Percentiles rank a stretch among this genome's conserved stretches.
phyloP scores from a whole-genome alignment of 92 coral and sea anemone genomes.

The Meandrina meandrites region DNA sequence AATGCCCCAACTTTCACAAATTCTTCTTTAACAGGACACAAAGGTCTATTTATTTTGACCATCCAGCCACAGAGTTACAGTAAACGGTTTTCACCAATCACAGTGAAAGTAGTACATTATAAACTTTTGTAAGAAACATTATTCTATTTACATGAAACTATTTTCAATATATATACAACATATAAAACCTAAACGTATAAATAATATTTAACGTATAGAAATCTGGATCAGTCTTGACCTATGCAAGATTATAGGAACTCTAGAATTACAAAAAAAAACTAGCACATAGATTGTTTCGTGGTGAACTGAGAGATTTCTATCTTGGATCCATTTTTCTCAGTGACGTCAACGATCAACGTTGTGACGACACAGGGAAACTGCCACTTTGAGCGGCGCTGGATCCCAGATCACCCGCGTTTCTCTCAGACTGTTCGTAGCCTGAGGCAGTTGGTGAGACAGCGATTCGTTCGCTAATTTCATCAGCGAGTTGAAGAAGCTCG shows the following conservation, averaged over 20 bases:
- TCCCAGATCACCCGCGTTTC: slow-evolving; percentile 15
- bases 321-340: neutral
- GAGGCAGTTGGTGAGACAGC: slow-evolving; percentile 19
- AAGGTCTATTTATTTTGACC: neutral
- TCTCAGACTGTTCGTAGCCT: slow-evolving; percentile 8
- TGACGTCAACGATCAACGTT: neutral
- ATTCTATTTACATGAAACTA: neutral
- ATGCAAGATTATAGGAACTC: neutral
- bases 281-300: neutral
- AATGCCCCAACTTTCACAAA: no score
- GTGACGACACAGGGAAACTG: neutral
- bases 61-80: neutral
- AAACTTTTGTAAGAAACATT: neutral
- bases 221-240: neutral
- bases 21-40: neutral
- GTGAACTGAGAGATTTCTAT: neutral
- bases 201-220: neutral
- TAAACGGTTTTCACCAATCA: neutral
- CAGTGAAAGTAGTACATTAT: neutral
- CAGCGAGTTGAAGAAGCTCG: slow-evolving; percentile 70
- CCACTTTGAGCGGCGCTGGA: neutral
- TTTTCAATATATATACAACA: neutral
- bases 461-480: slow-evolving; percentile 55
- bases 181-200: neutral
- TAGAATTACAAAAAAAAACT: neutral